phyloP scores from a whole-genome alignment of 1,140 invertebrate genomes.

The Frieseomelitta varia region DNA sequence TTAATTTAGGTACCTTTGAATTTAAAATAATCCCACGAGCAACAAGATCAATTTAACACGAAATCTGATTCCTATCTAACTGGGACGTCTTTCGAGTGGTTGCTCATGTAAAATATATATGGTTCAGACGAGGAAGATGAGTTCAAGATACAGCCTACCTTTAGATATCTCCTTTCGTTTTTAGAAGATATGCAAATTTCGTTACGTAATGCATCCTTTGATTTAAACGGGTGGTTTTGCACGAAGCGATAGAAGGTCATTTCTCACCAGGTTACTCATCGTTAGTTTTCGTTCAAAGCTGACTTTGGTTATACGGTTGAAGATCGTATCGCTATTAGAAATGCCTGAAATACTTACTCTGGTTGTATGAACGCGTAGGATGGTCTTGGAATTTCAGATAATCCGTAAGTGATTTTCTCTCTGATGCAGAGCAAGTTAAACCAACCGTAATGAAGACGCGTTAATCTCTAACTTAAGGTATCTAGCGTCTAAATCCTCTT shows the following conservation, averaged over 20 bases:
- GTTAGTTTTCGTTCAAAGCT: background rate
- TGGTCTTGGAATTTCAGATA: background rate
- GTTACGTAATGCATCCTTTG: background rate
- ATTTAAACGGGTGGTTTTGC: background rate
- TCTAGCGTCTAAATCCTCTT: background rate
- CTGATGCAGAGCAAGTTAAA: background rate
- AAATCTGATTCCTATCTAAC: no score
- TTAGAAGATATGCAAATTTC: background rate
- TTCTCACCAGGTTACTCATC: background rate
- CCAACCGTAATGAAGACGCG: background rate
- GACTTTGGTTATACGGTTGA: background rate
- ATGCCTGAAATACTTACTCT: background rate
- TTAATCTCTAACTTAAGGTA: background rate
- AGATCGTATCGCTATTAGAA: background rate
- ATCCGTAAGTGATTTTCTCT: background rate
- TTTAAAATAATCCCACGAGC: background rate
- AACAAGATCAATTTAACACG: background rate
- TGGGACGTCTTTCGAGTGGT: background rate
- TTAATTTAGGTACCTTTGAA: background rate
- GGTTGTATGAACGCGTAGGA: background rate
- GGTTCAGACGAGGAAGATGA: no score
- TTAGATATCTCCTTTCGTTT: background rate
- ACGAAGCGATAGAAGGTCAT: no score
- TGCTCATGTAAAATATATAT: background rate
- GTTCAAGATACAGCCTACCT: background rate